Evolutionary conservation across 2,113 vertebrate genomes (phyloP).

Genomic region (Polypterus senegalus): DNA sequence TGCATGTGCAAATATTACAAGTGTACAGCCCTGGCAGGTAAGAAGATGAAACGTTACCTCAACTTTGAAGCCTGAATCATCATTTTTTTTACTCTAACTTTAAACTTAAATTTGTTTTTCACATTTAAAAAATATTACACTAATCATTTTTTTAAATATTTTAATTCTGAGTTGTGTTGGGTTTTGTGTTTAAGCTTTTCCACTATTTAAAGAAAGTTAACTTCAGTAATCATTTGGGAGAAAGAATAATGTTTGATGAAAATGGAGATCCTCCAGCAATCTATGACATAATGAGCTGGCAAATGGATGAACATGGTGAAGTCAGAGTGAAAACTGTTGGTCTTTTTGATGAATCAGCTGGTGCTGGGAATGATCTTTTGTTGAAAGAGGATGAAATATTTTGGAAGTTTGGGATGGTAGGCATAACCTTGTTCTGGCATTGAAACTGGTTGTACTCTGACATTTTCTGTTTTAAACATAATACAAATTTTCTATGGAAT

Average conservation of each 20-base stretch:
- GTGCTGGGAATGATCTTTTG: not conserved
- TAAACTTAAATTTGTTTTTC: too few species aligned
- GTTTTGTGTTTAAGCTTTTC: not conserved
- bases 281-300: slow-evolving; percentile 2
- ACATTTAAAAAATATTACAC: too few species aligned
- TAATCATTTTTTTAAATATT: too few species aligned
- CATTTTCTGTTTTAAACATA: too few species aligned
- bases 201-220: not conserved
- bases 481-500: too few species aligned
- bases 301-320: not conserved
- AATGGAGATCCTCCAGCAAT: too few species aligned
- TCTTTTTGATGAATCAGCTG: not conserved
- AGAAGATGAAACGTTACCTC: not conserved
- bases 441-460: too few species aligned
- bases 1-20: slow-evolving; percentile 36
- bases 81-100: too few species aligned
- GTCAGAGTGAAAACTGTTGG: not conserved
- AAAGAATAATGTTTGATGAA: not conserved
- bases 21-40: slow-evolving; percentile 20
- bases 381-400: slow-evolving; percentile 5
- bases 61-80: too few species aligned
- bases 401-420: slow-evolving; percentile 2
- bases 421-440: too few species aligned
- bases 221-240: not conserved
- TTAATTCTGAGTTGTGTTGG: too few species aligned